Evolutionary conservation across 1,140 invertebrate species (phyloP).

Genomic region (Dufourea novaeangliae): DNA sequence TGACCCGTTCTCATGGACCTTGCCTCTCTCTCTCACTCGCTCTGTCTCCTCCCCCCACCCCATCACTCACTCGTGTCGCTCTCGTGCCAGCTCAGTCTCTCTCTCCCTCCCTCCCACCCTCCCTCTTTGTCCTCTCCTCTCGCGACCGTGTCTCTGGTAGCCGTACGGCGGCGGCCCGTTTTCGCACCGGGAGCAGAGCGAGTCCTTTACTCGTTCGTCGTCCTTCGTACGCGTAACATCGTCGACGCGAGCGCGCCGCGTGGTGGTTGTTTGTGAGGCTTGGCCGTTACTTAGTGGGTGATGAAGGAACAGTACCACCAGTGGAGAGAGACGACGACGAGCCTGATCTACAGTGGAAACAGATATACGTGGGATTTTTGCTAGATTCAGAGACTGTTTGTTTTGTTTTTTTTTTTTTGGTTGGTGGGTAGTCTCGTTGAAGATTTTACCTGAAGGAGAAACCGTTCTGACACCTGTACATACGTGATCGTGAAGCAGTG

Average conservation of each 20-base stretch:
- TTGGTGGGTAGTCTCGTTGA: too few species aligned
- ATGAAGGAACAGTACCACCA: too few species aligned
- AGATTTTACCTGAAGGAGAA: too few species aligned
- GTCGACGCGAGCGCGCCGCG: not conserved
- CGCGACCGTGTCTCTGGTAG: not conserved
- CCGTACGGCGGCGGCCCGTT: not conserved
- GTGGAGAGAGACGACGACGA: too few species aligned
- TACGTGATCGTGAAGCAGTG: too few species aligned
- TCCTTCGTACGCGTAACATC: conserved; percentile 5
- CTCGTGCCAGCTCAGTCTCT: conserved; percentile 1
- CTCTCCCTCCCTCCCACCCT: conserved; percentile 15
- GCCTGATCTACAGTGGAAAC: too few species aligned
- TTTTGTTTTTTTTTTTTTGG: too few species aligned
- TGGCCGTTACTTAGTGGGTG: too few species aligned
- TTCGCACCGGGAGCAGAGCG: not conserved
- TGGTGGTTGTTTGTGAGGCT: not conserved
- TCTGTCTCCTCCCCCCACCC: not conserved
- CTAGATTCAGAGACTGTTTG: too few species aligned
- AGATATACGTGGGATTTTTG: too few species aligned
- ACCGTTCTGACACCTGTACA: too few species aligned
- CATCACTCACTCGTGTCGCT: too few species aligned
- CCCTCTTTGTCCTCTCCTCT: conserved; percentile 12
- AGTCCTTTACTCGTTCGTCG: conserved; percentile 9
- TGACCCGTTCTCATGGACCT: conserved; percentile 55
- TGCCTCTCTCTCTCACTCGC: conserved; percentile 11